Evolutionary conservation across 2,113 vertebrate genomes (phyloP).

Genomic region (Grammomys dolichurus): DNA sequence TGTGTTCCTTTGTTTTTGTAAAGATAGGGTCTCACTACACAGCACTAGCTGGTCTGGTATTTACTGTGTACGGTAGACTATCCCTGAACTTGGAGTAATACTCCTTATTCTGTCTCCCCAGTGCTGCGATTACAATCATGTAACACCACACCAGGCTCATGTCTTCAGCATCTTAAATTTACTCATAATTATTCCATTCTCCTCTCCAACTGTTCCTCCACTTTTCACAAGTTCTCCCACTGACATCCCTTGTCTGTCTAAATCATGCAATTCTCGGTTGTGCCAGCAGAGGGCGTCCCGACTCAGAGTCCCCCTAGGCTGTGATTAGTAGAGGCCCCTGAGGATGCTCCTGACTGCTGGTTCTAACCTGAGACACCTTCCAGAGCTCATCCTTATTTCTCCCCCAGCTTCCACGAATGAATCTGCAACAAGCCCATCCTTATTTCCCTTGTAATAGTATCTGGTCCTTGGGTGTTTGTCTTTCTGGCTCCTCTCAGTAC

Average conservation of each 20-base stretch:
- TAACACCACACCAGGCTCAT: background rate
- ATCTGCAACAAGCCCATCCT: background rate
- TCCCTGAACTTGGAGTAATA: background rate
- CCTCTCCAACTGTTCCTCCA: background rate
- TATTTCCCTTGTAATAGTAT: background rate
- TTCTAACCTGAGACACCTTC: background rate
- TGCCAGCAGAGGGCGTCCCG: slow-evolving; percentile 74
- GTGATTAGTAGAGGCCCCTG: background rate
- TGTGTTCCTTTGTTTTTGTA: background rate
- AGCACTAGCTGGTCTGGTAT: background rate
- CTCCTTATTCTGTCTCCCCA: background rate
- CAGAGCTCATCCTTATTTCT: background rate
- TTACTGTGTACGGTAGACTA: background rate
- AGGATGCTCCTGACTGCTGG: background rate
- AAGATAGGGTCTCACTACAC: background rate
- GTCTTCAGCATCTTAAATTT: slow-evolving; percentile 1
- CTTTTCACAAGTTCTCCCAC: background rate
- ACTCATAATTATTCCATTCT: background rate
- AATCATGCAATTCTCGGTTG: background rate
- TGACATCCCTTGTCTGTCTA: background rate
- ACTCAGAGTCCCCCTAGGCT: slow-evolving; percentile 13
- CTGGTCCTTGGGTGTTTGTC: background rate
- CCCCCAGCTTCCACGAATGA: background rate
- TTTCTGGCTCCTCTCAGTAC: background rate
- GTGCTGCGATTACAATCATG: background rate